phyloP scores from a whole-genome alignment of 2,113 vertebrate genomes.

The Chloebia gouldiae region DNA sequence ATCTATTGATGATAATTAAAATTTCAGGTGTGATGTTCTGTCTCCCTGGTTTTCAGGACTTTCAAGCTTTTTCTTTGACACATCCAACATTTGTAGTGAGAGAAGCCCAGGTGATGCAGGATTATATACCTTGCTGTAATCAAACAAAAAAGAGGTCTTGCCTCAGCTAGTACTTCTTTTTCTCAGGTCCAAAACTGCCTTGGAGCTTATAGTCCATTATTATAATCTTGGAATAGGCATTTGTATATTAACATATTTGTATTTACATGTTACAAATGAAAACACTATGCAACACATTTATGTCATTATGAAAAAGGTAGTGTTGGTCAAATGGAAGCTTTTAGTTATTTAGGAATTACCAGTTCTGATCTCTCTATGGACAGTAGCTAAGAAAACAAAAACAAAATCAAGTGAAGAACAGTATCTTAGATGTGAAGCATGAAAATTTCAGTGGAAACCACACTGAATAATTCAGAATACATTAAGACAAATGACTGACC shows the following conservation, averaged over 20 bases:
- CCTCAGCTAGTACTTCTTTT: not conserved
- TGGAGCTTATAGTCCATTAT: not conserved
- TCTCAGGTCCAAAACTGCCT: not conserved
- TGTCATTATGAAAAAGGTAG: not conserved
- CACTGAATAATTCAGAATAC: not conserved
- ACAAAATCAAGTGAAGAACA: not conserved
- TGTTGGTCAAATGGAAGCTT: not conserved
- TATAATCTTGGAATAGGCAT: not conserved
- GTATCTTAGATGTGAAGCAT: not conserved
- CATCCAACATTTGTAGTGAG: fast-evolving
- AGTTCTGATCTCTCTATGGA: not conserved
- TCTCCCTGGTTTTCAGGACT: not conserved
- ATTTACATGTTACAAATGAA: not conserved
- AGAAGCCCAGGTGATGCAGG: not conserved
- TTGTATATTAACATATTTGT: not conserved
- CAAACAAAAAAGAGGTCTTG: not conserved
- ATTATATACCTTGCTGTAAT: not conserved
- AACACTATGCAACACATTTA: not conserved
- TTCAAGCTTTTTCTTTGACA: not conserved
- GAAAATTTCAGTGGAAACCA: not conserved
- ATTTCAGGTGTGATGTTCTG: not conserved
- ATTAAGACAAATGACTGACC: not conserved
- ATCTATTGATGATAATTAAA: fast-evolving
- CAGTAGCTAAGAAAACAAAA: not conserved
- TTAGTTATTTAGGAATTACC: not conserved